Evolutionary conservation across 2,888 invertebrate species (phyloP), one percentile per base, ranked within the genome.

Genomic region (Yponomeuta cagnagella): DNA sequence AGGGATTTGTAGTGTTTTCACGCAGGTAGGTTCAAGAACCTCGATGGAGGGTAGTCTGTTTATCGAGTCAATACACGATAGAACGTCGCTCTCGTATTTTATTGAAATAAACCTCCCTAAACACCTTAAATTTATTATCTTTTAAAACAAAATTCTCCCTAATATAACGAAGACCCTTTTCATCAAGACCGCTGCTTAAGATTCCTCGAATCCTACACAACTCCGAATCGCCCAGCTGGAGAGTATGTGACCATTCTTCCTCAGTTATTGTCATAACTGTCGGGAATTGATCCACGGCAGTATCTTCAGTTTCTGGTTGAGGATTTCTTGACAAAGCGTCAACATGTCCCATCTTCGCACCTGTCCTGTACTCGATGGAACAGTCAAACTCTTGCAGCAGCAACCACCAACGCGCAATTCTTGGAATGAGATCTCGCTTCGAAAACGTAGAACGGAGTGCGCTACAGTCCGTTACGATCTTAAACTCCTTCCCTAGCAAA

Each of bases 191-290:
- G 63, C 9, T 63, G 30, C 15, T 48, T 0, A 75, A 15, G 64
- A 75, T 71, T 66, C 73, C 71, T 12, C 72, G 33, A 43, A 75
- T 75, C 52, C 73, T 72, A 33, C 70, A 10, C n/a, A 76, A 33
- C n/a, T 73, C 72, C 2, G 72, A 70, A 63, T 77, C 77, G 23
- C 73, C 71, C 15, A 74, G 63, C 65, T 76, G 76, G 2, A 76
- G 48, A 1, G 75, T 74, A 1, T 69, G 67, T 0, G 76, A 23
- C 76, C 76, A 77, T 65, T 75, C 72, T 5, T 72, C 72, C 10
- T 30, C 58, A 64, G 8, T 63, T 63, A 66, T 75, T 2, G 9
- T 52, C 74, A 73, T 12, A 73, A 74, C 23, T 72, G 68, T 37
- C 73, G 74, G 2, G 75, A 43, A 1, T 15, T 15, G 43, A 8